phyloP scores from a whole-genome alignment of 2,113 vertebrate genomes.

The Cynoglossus semilaevis region DNA sequence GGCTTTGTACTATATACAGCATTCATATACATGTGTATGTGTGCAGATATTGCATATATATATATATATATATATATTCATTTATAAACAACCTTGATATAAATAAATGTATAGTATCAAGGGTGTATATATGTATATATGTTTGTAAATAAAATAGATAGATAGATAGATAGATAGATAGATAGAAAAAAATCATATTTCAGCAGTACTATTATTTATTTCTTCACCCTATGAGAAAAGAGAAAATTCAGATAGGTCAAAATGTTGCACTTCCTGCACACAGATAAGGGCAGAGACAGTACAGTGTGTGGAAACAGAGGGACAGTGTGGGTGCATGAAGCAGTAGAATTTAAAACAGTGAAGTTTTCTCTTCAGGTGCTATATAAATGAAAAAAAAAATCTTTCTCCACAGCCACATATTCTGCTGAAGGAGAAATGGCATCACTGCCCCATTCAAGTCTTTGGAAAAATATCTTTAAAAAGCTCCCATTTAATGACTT shows the following conservation, averaged over 20 bases:
- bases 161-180: too few relatives aligned
- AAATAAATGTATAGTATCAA: too few relatives aligned
- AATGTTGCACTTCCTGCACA: neutral
- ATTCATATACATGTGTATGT: too few relatives aligned
- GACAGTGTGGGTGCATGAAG: neutral
- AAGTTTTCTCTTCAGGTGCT: neutral
- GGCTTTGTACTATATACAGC: too few relatives aligned
- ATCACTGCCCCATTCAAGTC: neutral
- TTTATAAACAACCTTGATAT: too few relatives aligned
- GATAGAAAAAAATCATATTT: neutral
- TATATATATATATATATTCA: too few relatives aligned
- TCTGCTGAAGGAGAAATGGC: neutral
- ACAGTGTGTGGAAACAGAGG: neutral
- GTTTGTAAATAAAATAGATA: too few relatives aligned
- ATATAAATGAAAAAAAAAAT: neutral
- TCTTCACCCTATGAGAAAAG: neutral
- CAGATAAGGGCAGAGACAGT: neutral
- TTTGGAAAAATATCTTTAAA: neutral
- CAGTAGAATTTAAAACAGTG: conserved; percentile 8
- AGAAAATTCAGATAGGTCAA: neutral
- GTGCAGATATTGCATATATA: too few relatives aligned
- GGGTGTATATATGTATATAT: too few relatives aligned
- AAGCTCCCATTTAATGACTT: neutral
- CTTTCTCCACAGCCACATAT: neutral
- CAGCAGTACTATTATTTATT: neutral